phyloP scores from a whole-genome alignment of 2,113 vertebrate genomes.

The Nothoprocta perdicaria region DNA sequence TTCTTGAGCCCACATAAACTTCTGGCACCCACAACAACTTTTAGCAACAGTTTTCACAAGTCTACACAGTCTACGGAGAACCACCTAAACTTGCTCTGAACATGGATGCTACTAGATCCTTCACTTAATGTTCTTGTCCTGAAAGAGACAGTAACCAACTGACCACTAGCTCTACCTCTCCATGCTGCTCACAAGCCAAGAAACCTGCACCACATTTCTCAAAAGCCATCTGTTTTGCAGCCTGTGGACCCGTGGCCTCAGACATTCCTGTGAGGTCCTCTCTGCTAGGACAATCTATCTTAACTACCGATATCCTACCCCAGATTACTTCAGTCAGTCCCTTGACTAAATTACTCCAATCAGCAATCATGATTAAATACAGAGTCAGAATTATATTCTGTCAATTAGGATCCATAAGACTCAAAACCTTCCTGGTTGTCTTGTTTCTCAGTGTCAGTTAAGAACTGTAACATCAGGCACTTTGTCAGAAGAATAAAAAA shows the following conservation, averaged over 20 bases:
- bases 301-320: conserved; percentile 12
- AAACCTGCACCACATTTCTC: background rate
- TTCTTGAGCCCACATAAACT: background rate
- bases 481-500: background rate
- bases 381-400: background rate
- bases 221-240: background rate
- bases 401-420: background rate
- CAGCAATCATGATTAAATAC: background rate
- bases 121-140: background rate
- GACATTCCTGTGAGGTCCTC: background rate
- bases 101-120: background rate
- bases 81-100: background rate
- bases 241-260: background rate
- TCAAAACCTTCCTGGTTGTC: background rate
- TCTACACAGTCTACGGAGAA: background rate
- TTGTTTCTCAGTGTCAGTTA: background rate
- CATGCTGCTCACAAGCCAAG: background rate
- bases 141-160: background rate
- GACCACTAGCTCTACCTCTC: background rate
- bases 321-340: conserved; percentile 20
- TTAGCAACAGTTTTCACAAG: background rate
- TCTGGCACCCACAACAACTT: background rate
- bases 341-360: conserved; percentile 53
- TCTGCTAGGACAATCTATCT: background rate
- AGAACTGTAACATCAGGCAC: background rate